Evolutionary conservation across 2,888 invertebrate species (phyloP), one percentile per base, ranked within the genome.

Genomic region (Pilophorus perplexus): DNA sequence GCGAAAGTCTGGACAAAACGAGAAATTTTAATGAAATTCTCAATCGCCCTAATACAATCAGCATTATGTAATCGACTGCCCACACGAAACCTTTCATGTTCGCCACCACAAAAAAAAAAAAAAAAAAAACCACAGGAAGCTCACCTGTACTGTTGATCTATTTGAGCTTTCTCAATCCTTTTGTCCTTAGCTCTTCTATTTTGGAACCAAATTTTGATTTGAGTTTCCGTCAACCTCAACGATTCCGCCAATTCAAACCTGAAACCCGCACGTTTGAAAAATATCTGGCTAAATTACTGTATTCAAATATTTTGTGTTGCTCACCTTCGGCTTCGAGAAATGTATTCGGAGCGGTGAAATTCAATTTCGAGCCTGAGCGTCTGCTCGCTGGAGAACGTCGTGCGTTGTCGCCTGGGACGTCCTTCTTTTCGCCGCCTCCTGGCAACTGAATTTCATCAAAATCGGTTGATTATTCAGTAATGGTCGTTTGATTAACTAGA

Each of bases 171-270:
- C 76, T 96, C 95, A 71, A 96, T 93, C 70, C 96, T 81, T 79
- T 96, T 96, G 77, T 96, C 95, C 79, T 96, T 96, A 22, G 96
- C 96, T 72, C 96, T 83, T 70, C 96, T 83, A 78, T 96, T 96
- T 79, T 96, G 96, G 78, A 95, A 96, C 90, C 90, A 90, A 68
- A 91, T 91, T 78, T 91, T 91, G 72, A 91, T 90, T 78, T 91
- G 84, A 0, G 90, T 90, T 76, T 91, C 91, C 0, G 88, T 86
- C 20, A 86, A 78, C 40, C 76, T 75, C 44, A 91, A 77, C 2
- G 84, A 78, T 74, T 86, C 85, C 0, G 91, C 90, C 69, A 91
- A 77, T 76, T 90, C 90, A 74, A 87, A 89, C 70, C 62, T 62
- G 46, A n/a, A 25, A 14, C 14, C 6, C 33, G 10, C 10, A 10